Percentiles rank a stretch among this genome's conserved stretches.
phyloP scores from a whole-genome alignment of 2,888 invertebrate species.

The Tinea trinotella region DNA sequence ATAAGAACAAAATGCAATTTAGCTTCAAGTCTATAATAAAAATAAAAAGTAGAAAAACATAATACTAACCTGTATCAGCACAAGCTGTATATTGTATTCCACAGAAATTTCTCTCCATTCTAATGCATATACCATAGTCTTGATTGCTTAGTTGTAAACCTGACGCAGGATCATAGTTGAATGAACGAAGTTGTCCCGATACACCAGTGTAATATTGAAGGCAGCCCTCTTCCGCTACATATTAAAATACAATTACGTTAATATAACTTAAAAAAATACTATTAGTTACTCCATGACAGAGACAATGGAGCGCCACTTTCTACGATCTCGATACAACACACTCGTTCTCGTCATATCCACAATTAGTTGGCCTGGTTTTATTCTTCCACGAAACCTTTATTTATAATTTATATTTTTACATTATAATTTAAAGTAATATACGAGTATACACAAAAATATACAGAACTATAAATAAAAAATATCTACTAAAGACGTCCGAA shows the following conservation, averaged over 20 bases:
- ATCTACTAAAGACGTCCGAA: too few species aligned
- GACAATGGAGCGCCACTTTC: too few species aligned
- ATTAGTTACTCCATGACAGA: too few species aligned
- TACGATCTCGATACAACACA: too few species aligned
- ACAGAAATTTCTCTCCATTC: slow-evolving; percentile 89
- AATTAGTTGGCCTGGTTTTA: too few species aligned
- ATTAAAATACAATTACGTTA: neutral
- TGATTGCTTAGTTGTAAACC: slow-evolving; percentile 90
- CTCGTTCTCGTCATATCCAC: too few species aligned
- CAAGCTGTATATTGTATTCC: slow-evolving; percentile 88
- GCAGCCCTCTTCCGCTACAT: slow-evolving; percentile 79
- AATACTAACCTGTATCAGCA: slow-evolving; percentile 75
- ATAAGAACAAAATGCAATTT: too few species aligned
- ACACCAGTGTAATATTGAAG: slow-evolving; percentile 86
- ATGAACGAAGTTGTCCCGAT: slow-evolving; percentile 85
- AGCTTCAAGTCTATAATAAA: too few species aligned
- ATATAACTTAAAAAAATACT: too few species aligned
- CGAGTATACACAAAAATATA: neutral
- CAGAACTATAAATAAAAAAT: neutral
- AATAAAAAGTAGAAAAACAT: too few species aligned
- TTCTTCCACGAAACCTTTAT: too few species aligned
- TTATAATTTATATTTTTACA: neutral
- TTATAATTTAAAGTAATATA: neutral
- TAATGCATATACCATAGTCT: slow-evolving; percentile 88
- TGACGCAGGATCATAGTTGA: slow-evolving; percentile 83